Base-by-base conservation (phyloP, 2,888 invertebrate species). In the Candidula unifasciata region DNA sequence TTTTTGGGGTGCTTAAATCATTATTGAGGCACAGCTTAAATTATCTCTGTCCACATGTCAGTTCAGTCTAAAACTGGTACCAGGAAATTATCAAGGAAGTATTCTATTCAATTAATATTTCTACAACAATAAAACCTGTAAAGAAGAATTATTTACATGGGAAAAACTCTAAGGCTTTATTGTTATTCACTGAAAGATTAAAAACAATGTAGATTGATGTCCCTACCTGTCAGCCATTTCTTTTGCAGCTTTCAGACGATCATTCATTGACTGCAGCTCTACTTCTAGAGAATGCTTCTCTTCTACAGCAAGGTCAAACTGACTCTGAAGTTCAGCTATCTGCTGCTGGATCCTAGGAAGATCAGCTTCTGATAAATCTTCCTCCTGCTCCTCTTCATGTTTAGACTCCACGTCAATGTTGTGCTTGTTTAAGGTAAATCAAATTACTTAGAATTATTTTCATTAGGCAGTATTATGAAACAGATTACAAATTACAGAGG, bases 281-380 rank as follows among this genome's bases (percentile, higher is more conserved):
- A 91, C 91, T 85, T 93, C 91, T 44, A 93, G 89, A 37, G 91
- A 91, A 87, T 93, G 93, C 89, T 94, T 94, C 88, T 93, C 91
- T 13, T 93, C 92, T 6, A 93, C 93, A 8, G 93, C 90, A 77
- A 88, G 87, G 86, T 93, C 93, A 89, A 93, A 93, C 89, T 91
- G 87, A 8, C 84, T 87, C 88, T 94, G 94, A 16, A 93, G 89
- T 24, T 89, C 85, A 78, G 91, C 90, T 13, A 93, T 90, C 87
- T 92, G 90, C n/a, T 88, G 89, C 82, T 92, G 90, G 37, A 93
- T 88, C n/a, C 90, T 86, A 2, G 92, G 90, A 81, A 93, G 88
- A 85, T 93, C 93, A 10, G 90, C 92, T 78, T 92, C 92, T 6
- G 89, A 90, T 35, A 92, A 89, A 33, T 92, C 92, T 69, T 91